Evolutionary conservation across 2,113 vertebrate species (phyloP), one percentile per base, ranked within the genome.

Genomic region (Colaptes auratus): DNA sequence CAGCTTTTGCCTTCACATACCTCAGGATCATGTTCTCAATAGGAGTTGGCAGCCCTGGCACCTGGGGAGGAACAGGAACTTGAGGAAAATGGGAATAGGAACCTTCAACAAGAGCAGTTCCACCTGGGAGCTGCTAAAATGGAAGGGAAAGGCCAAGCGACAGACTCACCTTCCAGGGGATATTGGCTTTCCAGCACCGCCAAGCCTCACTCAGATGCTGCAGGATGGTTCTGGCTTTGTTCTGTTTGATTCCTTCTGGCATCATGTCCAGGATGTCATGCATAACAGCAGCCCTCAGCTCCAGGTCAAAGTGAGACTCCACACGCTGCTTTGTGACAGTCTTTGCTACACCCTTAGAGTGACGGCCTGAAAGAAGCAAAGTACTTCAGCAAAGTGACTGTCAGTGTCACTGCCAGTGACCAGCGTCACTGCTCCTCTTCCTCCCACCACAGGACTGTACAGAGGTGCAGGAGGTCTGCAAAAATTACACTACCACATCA

Each of bases 261-360:
- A 99, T 99, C 99, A 99, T 99, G 96, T 99, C 99, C 95, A 99
- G 97, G 91, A 99, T 99, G 95, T 99, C 99, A 14, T 99, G 99
- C 99, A 99, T 99, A 69, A 99, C 99, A 1, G 99, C 99, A 11
- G 99, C 99, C 88, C 99, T 98, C 94, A 99, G 97, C 97, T 99
- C 99, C 91, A 99, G 98, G 95, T 99, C 99, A 92, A 99, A 99
- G 97, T 99, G 99, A 30, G 99, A 99, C 96, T 99, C 99, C 88
- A 99, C 99, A 2, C 99, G 98, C 97, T 99, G 99, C 95, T 99
- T 99, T 3, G 99, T 99, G 77, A 99, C 99, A 0, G 99, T 99
- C 97, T 99, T 99, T 48, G 99, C 99, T 4, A 99, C 99, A 1
- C 99, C 99, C 98, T 99, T 99, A 0, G 99, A 99, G 97, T 99